Percentiles rank a stretch among this genome's conserved stretches.
phyloP scores from a whole-genome alignment of 2,888 invertebrate genomes.

The Bhutanitis thaidina region DNA sequence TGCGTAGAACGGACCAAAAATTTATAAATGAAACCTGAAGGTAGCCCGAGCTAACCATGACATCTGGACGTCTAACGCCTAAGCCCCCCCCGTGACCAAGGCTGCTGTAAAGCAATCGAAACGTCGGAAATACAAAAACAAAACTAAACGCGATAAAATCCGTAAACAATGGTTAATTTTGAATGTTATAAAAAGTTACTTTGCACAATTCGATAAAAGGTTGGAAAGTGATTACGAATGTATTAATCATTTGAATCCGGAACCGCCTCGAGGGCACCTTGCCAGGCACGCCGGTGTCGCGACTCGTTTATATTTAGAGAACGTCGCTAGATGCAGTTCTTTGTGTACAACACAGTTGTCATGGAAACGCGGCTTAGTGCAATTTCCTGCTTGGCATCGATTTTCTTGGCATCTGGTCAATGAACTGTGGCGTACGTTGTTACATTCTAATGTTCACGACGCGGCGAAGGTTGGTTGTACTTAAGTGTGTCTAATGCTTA shows the following conservation, averaged over 20 bases:
- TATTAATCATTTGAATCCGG: slow-evolving; percentile 2
- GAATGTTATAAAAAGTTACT: no score
- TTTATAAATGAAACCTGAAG: no score
- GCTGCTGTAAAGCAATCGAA: no score
- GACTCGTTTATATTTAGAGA: slow-evolving; percentile 2
- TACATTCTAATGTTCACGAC: neutral
- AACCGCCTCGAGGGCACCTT: slow-evolving; percentile 1
- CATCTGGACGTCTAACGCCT: no score
- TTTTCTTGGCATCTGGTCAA: slow-evolving; percentile 19
- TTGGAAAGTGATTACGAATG: neutral
- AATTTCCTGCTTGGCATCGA: slow-evolving; percentile 18
- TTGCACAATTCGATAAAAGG: no score
- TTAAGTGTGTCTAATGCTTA: no score
- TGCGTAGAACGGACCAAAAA: no score
- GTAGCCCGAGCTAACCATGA: no score
- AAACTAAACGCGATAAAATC: no score
- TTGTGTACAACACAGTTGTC: slow-evolving; percentile 13
- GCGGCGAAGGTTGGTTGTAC: neutral
- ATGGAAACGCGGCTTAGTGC: slow-evolving; percentile 9
- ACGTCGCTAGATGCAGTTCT: slow-evolving; percentile 7
- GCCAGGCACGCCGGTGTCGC: slow-evolving; percentile 13
- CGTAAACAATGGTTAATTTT: no score
- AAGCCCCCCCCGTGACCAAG: no score
- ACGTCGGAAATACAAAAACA: no score
- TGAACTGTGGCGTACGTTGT: neutral